Base-by-base conservation (phyloP, 1,140 invertebrate species). In the Drosophila nikananu region DNA sequence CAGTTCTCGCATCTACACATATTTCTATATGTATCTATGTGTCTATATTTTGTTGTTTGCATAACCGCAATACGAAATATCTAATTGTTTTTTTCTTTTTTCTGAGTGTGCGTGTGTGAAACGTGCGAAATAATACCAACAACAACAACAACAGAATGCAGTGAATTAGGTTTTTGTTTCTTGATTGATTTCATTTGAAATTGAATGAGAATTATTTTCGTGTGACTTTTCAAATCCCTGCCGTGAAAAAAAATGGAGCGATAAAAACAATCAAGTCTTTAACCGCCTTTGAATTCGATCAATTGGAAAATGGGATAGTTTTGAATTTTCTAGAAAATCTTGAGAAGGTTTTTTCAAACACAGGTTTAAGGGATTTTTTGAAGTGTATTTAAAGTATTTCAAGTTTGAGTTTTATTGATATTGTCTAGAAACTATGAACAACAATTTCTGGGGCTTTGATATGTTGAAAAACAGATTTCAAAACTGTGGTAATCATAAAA, bases 141-240 rank as follows among this genome's bases (percentile, higher is more conserved):
- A 77, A 66, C 21, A 76, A 75, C 19, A 74, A 67, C 30, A 48
- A 44, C 25, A 25, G 21, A 73, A 61, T 73, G 68, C 68, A 73
- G 68, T 61, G 71, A 51, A 74, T 73, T 70, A 52, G 66, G 65
- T 30, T 70, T 68, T 52, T 51, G 55, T 61, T 73, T 61, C 73
- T 73, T 73, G 73, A 77, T 77, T 77, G 73, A 77, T 77, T 77
- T 77, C 39, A 59, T 77, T 77, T 54, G 54, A 48, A 77, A 77
- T 60, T 32, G 70, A 73, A 59, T 60, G 70, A 73, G 54, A 73
- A 72, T 72, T 60, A 46, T 60, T 73, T 60, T 72, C 70, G 52
- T 73, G 70, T 73, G 70, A 73, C 70, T 73, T 59, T 48, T 25
- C 10, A n/a, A 59, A 46, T 63, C 58, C 58, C 62, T 27, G 13